phyloP scores from a whole-genome alignment of 2,888 invertebrate species.

The Anagyrus pseudococci region DNA sequence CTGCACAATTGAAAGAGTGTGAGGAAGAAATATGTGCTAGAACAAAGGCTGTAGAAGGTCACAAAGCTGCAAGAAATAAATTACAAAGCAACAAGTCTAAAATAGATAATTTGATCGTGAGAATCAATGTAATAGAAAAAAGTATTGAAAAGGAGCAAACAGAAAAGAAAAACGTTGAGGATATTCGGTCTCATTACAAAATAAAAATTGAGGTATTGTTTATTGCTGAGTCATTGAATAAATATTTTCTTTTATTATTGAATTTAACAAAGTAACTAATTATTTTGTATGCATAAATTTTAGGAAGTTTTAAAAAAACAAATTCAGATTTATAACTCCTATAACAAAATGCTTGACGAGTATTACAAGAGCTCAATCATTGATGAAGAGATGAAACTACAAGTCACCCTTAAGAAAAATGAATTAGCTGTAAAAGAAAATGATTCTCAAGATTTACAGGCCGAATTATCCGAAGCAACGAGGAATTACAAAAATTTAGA shows the following conservation, averaged over 20 bases:
- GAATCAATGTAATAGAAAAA: constrained; percentile 47
- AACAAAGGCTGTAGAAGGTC: constrained; percentile 44
- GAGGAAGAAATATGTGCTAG: constrained; percentile 45
- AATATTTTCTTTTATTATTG: not conserved
- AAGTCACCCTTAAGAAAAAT: constrained; percentile 43
- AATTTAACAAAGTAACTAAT: constrained; percentile 5
- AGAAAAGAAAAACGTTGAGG: constrained; percentile 51
- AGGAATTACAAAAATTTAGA: constrained; percentile 52
- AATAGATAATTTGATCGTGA: constrained; percentile 47
- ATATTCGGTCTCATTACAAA: constrained; percentile 47
- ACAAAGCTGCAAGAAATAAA: constrained; percentile 43
- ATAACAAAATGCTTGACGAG: constrained; percentile 49
- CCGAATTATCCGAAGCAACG: constrained; percentile 52
- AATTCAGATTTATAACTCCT: constrained; percentile 48
- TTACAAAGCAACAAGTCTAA: constrained; percentile 44
- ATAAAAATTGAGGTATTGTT: constrained; percentile 41
- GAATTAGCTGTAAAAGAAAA: constrained; percentile 50
- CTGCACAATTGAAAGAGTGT: constrained; percentile 51
- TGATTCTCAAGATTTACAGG: constrained; percentile 52
- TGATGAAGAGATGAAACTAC: constrained; percentile 48
- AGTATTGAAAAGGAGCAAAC: constrained; percentile 50
- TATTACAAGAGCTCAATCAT: constrained; percentile 48
- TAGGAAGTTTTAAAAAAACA: constrained; percentile 49
- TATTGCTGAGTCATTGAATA: not conserved
- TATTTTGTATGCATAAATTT: constrained; percentile 22